Conservation (phyloP, 2,113 vertebrate genomes). For the Colinus virginianus region DNA sequence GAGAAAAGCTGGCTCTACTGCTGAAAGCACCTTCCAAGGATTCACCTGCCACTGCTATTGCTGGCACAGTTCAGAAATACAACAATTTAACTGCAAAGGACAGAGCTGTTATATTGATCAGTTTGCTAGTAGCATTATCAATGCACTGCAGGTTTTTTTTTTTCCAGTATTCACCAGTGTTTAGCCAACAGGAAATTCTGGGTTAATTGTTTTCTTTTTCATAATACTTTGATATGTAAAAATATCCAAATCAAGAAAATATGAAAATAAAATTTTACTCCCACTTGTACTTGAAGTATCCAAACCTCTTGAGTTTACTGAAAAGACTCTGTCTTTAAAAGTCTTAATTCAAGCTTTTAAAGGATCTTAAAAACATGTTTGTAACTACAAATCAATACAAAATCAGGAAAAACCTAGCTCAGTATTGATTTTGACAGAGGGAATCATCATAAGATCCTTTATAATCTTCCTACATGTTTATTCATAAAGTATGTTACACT, state of each 20-base stretch:
- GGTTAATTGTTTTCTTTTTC: neutral
- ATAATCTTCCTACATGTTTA: neutral
- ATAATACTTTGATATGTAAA: neutral
- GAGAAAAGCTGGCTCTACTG: neutral
- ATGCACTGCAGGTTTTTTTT: neutral
- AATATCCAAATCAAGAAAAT: neutral
- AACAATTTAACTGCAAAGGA: neutral
- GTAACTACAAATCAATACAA: neutral
- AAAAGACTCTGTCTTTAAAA: neutral
- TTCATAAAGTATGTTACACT: slow-evolving; percentile 8
- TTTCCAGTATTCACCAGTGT: neutral
- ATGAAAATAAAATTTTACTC: neutral
- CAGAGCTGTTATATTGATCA: neutral
- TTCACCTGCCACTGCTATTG: neutral
- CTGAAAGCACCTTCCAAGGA: neutral
- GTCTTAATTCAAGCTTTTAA: neutral
- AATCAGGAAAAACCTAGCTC: neutral
- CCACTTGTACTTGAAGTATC: neutral
- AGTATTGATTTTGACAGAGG: neutral
- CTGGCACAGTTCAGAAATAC: neutral
- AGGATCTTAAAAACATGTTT: neutral
- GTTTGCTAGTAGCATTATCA: neutral
- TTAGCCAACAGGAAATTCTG: neutral
- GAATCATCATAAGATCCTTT: neutral
- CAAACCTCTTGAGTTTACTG: neutral